These are phyloP conservation scores for Neostethus bicornis DNA, from an alignment of 2,797 vertebrate genomes.

Conservation along the genomic window DNA sequence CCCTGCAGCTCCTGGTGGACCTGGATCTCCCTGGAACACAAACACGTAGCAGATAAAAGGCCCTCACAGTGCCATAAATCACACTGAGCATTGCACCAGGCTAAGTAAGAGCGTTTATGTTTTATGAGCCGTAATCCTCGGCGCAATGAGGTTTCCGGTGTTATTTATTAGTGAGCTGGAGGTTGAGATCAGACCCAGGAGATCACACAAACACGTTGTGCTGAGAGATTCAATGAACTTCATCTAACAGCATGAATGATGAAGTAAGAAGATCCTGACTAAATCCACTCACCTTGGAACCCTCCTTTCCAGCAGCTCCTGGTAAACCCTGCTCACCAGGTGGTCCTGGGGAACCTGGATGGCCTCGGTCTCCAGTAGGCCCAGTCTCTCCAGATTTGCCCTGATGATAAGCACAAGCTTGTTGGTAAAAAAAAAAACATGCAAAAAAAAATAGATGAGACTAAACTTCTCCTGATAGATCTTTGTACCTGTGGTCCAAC, in stretches of 20 bases:
- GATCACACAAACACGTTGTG: conserved; percentile 48
- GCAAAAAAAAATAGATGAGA: conserved; percentile 1
- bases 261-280: conserved; percentile 44
- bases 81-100: conserved; percentile 54
- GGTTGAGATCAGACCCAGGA: conserved; percentile 51
- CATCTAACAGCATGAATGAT: conserved; percentile 53
- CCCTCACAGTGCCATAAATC: conserved; percentile 63
- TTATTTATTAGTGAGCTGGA: conserved; percentile 71
- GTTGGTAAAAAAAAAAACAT: background rate
- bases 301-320: conserved; percentile 89
- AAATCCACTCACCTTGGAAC: conserved; percentile 84
- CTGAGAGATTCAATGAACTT: conserved; percentile 47
- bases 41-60: conserved; percentile 52
- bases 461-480: background rate
- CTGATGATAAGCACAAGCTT: conserved; percentile 62
- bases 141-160: conserved; percentile 37
- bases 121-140: conserved; percentile 62
- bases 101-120: conserved; percentile 59
- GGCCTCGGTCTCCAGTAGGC: conserved; percentile 88
- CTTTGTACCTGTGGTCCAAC: conserved; percentile 89
- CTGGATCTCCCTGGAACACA: conserved; percentile 88
- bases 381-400: conserved; percentile 92
- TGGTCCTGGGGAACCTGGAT: conserved; percentile 90
- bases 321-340: conserved; percentile 93
- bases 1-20: conserved; percentile 82